Evolutionary conservation across 1,140 invertebrate genomes (phyloP).

Genomic region (Drosophila bipectinata): DNA sequence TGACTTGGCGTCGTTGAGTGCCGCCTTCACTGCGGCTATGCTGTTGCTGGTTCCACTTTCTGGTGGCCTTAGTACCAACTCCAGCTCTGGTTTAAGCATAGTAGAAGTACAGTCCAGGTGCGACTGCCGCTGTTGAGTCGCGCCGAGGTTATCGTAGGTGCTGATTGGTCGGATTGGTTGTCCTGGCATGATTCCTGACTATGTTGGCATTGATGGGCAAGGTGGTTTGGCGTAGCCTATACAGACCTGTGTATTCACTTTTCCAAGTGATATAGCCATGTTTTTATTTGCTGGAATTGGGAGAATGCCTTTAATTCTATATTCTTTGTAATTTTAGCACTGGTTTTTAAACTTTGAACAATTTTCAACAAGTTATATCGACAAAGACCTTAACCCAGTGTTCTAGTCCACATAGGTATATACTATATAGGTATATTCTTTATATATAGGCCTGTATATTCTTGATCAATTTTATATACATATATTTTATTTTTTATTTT

Average conservation of each 20-base stretch:
- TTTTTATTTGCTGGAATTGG: background rate
- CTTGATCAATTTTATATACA: too few relatives aligned
- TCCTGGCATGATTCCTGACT: conserved; percentile 51
- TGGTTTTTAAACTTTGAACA: too few relatives aligned
- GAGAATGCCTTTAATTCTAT: background rate
- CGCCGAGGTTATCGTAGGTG: conserved; percentile 78
- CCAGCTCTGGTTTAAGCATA: conserved; percentile 4
- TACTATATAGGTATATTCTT: too few relatives aligned
- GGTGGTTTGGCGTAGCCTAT: background rate
- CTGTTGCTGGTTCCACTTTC: conserved; percentile 50
- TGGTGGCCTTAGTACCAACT: conserved; percentile 21
- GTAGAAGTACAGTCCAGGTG: background rate
- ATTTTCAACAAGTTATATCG: too few relatives aligned
- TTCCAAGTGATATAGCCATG: conserved; percentile 13
- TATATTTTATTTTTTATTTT: too few relatives aligned
- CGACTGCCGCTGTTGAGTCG: conserved; percentile 22
- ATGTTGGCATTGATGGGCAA: conserved; percentile 7
- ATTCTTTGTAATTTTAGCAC: too few relatives aligned
- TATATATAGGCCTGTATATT: too few relatives aligned
- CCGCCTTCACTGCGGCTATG: conserved; percentile 78
- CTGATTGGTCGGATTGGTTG: conserved; percentile 71
- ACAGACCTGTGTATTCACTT: background rate
- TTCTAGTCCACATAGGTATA: too few relatives aligned
- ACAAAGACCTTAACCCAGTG: too few relatives aligned
- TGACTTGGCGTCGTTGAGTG: conserved; percentile 79